phyloP scores from a whole-genome alignment of 1,140 invertebrate genomes.

The Pseudachorutes palmiensis region DNA sequence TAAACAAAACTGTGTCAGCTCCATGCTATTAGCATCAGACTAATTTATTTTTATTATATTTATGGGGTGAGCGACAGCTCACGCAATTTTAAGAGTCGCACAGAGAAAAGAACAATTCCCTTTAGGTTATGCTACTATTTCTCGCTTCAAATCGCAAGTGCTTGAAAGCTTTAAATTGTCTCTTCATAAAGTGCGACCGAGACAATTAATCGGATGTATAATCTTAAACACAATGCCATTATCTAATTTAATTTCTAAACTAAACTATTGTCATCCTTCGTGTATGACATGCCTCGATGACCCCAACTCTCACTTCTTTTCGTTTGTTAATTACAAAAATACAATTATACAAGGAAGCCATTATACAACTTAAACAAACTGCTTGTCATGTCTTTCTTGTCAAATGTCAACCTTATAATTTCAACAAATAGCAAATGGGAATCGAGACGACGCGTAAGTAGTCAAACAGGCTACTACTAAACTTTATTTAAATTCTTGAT shows the following conservation, averaged over 20 bases:
- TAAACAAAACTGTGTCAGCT: too few species aligned
- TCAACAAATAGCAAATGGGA: background rate
- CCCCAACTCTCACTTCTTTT: background rate
- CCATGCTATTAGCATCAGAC: too few species aligned
- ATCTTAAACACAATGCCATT: background rate
- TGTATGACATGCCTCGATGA: background rate
- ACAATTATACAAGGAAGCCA: too few species aligned
- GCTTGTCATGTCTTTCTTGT: background rate
- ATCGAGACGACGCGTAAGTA: background rate
- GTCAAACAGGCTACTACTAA: background rate
- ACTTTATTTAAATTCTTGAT: background rate
- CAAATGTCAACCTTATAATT: background rate
- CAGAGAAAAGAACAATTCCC: background rate
- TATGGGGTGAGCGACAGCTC: background rate
- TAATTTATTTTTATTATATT: background rate
- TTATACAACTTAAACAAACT: background rate
- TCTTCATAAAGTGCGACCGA: background rate
- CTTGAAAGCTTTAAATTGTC: background rate
- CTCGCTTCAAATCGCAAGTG: background rate
- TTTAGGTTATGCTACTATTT: too few species aligned
- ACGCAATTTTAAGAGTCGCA: too few species aligned
- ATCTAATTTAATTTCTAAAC: background rate
- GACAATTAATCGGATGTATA: background rate
- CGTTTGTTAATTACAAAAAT: background rate
- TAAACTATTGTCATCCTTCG: background rate